These are phyloP conservation scores for Pseudorectes ferrugineus DNA, from an alignment of 2,113 vertebrate genomes.

Conservation along the genomic window DNA sequence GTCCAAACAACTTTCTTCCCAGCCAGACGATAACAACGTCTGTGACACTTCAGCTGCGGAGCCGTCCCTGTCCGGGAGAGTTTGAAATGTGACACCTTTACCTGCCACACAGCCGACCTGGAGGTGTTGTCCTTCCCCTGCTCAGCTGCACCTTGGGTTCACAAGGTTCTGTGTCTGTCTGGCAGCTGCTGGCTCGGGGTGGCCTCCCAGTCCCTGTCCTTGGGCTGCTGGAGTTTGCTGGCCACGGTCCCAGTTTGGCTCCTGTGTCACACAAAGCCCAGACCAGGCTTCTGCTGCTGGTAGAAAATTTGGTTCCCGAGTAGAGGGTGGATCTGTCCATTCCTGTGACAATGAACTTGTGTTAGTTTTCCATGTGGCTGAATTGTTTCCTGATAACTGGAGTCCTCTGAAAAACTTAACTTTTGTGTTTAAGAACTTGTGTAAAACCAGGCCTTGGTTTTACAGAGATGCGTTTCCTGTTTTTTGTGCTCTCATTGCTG, in stretches of 20 bases:
- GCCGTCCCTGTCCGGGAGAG: background rate
- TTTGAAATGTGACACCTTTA: background rate
- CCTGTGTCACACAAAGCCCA: background rate
- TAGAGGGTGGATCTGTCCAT: background rate
- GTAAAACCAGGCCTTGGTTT: constrained; percentile 19
- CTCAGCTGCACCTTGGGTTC: background rate
- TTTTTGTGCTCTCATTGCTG: constrained; percentile 26
- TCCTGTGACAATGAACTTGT: background rate
- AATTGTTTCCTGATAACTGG: background rate
- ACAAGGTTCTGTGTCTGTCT: background rate
- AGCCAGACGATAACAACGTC: background rate
- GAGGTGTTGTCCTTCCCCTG: background rate
- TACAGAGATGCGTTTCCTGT: constrained; percentile 30
- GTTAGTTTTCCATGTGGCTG: background rate
- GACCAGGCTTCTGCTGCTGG: background rate
- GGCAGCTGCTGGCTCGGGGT: background rate
- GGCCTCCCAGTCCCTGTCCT: background rate
- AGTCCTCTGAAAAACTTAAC: background rate
- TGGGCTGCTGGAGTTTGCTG: background rate
- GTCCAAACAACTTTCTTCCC: background rate
- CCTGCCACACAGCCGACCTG: background rate
- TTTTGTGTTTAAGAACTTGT: background rate
- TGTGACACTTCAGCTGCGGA: background rate
- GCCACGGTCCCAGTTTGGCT: background rate
- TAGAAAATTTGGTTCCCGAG: background rate